Evolutionary conservation across 1,140 invertebrate genomes (phyloP), one percentile per base, ranked within the genome.

Genomic region (Pinna nobilis): DNA sequence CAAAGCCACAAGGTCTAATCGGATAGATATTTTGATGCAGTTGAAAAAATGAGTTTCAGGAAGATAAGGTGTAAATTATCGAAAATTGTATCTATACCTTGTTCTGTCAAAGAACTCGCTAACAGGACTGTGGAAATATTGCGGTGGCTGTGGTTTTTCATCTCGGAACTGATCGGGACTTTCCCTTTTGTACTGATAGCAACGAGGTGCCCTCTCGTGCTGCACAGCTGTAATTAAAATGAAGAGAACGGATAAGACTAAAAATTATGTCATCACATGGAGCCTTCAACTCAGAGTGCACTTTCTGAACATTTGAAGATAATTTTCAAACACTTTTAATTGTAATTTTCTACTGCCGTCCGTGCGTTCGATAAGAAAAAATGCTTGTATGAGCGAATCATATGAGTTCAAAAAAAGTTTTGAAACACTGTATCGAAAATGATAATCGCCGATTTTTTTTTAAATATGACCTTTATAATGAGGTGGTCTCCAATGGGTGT

Each of bases 171-270:
- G 55, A 15, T 59, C 73, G 6, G 65, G 15, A 9, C 32, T 44
- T 33, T 72, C 73, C n/a, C 50, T 65, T 60, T 72, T 75, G 60
- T 84, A 86, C 66, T 85, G 84, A 69, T 87, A 89, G 53, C 88
- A 87, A 70, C 95, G 89, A 0, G 95, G 95, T 15, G 95, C 94
- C 76, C 95, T 90, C 89, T 97, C 95, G 88, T 97, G 95, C 85
- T 97, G 95, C 4, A 97, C 95, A 71, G 95, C 95, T 97, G 77
- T 0, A 79, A 82, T n/a, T n/a, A 59, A 15, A 59, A 35, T 9
- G 6, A 53, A 23, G 23, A 53, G 30, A 53, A 23, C 18, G 20
- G 20, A 47, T 20, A 3, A 18, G 44, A 2, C 15, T 3, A 47
- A 1, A 20, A 18, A 20, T n/a, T 3, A 47, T 2, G 2, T 3